phyloP scores from a whole-genome alignment of 2,797 vertebrate species.

The Crenichthys baileyi region DNA sequence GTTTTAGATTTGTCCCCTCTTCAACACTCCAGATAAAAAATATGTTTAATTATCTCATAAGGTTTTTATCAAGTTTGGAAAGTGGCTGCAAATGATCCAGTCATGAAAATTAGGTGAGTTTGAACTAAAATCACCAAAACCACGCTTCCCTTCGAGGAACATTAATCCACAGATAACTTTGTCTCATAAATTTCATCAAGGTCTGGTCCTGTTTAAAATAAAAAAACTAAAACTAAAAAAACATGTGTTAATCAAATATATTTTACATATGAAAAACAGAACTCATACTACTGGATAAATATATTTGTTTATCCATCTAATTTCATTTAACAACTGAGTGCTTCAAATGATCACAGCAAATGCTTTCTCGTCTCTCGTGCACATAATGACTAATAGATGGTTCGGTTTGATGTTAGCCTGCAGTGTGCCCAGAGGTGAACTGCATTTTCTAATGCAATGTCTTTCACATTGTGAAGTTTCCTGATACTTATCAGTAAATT shows the following conservation, averaged over 20 bases:
- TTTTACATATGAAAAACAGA: background rate
- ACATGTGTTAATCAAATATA: background rate
- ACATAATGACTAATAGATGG: conserved; percentile 35
- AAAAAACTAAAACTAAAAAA: background rate
- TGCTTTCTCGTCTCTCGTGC: conserved; percentile 7
- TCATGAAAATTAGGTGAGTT: background rate
- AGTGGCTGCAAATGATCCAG: background rate
- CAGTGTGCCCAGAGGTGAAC: conserved; percentile 17
- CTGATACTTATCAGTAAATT: conserved; percentile 60
- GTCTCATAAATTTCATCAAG: background rate
- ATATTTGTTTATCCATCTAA: background rate
- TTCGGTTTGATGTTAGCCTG: conserved; percentile 20
- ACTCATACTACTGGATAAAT: background rate
- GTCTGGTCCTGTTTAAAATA: background rate
- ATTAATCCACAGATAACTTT: background rate
- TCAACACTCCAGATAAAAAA: background rate
- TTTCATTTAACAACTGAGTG: background rate
- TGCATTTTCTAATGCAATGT: conserved; percentile 42
- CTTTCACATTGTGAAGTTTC: conserved; percentile 53
- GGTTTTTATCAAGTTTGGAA: background rate
- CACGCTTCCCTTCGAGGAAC: background rate
- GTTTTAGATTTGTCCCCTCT: background rate
- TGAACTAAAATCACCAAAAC: no score
- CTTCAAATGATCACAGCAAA: conserved; percentile 13
- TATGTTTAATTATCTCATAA: background rate